phyloP scores from a whole-genome alignment of 2,113 vertebrate species.

The Psammodynastes pulverulentus region DNA sequence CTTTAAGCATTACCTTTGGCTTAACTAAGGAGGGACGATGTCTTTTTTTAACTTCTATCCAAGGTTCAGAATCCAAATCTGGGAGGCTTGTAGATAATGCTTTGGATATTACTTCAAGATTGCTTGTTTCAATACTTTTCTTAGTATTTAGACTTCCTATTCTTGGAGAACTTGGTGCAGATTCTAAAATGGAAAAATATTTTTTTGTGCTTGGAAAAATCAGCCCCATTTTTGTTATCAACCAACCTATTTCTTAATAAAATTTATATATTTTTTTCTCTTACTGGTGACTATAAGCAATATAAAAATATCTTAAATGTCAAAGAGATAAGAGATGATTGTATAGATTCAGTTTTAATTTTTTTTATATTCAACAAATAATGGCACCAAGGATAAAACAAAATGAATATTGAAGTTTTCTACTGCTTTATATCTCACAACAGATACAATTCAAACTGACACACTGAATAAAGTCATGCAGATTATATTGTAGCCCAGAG shows the following conservation, averaged over 20 bases:
- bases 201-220: conserved; percentile 40
- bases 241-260: neutral
- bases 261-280: neutral
- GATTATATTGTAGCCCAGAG: neutral
- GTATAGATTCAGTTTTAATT: neutral
- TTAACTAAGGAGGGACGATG: conserved; percentile 72
- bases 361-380: neutral
- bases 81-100: conserved; percentile 76
- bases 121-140: conserved; percentile 61
- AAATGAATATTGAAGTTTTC: neutral
- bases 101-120: conserved; percentile 70
- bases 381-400: neutral
- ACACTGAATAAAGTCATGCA: neutral
- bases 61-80: conserved; percentile 81
- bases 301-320: neutral
- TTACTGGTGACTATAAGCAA: neutral
- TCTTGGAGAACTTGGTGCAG: conserved; percentile 74
- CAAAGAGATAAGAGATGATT: neutral
- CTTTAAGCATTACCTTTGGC: conserved; percentile 73
- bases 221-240: neutral
- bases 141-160: conserved; percentile 61
- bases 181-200: conserved; percentile 68
- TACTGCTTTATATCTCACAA: neutral
- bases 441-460: neutral
- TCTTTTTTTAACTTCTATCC: conserved; percentile 90